Evolutionary conservation across 2,888 invertebrate genomes (phyloP).

Genomic region (Nomada ferruginata): DNA sequence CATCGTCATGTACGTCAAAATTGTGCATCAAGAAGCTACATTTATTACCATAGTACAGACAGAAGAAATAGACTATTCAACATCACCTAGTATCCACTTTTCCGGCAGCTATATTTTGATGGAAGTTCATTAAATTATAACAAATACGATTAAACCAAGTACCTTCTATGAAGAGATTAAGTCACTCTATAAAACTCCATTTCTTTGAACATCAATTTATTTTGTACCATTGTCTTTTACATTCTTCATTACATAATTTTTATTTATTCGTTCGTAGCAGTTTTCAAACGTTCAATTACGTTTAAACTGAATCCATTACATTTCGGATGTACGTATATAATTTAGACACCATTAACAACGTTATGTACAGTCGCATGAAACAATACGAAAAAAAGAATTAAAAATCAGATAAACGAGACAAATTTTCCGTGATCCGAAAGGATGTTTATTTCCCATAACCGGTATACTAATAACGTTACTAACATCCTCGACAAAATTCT

Average conservation of each 20-base stretch:
- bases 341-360: too few relatives aligned
- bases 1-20: slow-evolving; percentile 4
- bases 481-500: too few relatives aligned
- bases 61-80: slow-evolving; percentile 28
- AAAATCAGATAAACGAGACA: too few relatives aligned
- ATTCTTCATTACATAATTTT: slow-evolving; percentile 4
- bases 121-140: background rate
- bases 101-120: background rate
- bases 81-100: background rate
- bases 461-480: too few relatives aligned
- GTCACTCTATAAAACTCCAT: background rate
- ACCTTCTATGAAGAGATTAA: background rate
- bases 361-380: too few relatives aligned
- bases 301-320: background rate
- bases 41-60: slow-evolving; percentile 26
- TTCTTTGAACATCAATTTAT: slow-evolving; percentile 7
- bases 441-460: too few relatives aligned
- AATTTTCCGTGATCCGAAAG: too few relatives aligned
- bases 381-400: too few relatives aligned
- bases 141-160: background rate
- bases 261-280: background rate
- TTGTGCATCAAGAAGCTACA: background rate
- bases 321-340: too few relatives aligned
- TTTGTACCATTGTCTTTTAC: slow-evolving; percentile 2
- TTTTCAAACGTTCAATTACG: background rate